Conservation (phyloP, 2,797 vertebrate genomes). For the Geranospiza caerulescens region DNA sequence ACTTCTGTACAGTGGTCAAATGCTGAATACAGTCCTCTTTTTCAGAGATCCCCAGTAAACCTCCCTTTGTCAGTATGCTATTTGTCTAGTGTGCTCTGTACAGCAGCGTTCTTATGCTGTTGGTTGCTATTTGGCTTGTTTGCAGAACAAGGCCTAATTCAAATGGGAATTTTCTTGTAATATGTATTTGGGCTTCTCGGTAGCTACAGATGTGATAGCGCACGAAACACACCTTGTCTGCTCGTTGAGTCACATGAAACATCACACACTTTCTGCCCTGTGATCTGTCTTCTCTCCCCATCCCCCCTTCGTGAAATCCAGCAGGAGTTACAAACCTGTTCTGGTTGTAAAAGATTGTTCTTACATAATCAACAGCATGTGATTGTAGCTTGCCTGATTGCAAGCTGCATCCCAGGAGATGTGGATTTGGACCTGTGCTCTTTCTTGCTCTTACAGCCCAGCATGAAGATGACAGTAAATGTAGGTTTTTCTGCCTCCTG, state of each 20-base stretch:
- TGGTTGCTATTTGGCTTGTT: background rate
- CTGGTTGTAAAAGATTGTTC: background rate
- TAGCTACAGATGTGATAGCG: background rate
- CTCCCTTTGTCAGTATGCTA: constrained; percentile 1
- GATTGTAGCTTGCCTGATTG: background rate
- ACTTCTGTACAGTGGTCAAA: background rate
- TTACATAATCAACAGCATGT: background rate
- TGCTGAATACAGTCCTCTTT: background rate
- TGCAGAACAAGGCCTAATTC: background rate
- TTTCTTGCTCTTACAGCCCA: background rate
- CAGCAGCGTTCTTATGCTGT: background rate
- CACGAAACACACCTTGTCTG: background rate
- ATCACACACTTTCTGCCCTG: background rate
- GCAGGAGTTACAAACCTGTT: background rate
- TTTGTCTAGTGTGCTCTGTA: background rate
- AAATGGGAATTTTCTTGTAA: background rate
- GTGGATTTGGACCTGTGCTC: background rate
- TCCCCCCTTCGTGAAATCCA: background rate
- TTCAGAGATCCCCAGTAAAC: background rate
- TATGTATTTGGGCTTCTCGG: background rate
- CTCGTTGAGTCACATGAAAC: background rate
- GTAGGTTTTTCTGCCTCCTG: background rate
- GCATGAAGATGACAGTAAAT: background rate
- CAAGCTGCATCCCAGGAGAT: background rate
- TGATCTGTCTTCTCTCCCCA: background rate